Evolutionary conservation across 2,888 invertebrate species (phyloP), one percentile per base, ranked within the genome.

Genomic region (Perizoma flavofasciatum): DNA sequence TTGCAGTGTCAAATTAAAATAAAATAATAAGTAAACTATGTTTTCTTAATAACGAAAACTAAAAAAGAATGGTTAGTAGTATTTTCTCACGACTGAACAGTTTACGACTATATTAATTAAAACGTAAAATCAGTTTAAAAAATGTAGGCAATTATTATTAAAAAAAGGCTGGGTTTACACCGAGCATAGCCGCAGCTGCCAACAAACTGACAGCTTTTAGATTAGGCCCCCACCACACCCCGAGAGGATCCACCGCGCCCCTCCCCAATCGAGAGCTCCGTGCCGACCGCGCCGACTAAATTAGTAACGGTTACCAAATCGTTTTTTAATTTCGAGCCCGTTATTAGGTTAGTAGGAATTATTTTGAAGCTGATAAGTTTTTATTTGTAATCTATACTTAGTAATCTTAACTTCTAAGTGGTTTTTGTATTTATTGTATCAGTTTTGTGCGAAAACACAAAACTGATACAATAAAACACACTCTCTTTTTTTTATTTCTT

Each of bases 231-330:
- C 75, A 62, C 72, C 71, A 66, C 72, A 66, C 71, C 72, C 74
- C 69, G 65, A 74, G 71, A 72, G 65, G 70, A 68, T 58, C 70
- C 68, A 54, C 74, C 72, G 72, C 73, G 76, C 85, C 86, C 85
- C 84, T 79, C 83, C 86, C 84, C 85, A 89, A 89, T 87, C 85
- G 88, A 87, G 86, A 85, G 82, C 82, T 83, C 82, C 82, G 74
- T 73, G 79, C 82, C 22, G 22, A 22, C 22, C 79, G 83, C 81
- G 81, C 82, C 81, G 79, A 77, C 86, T 86, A 88, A 89, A 91
- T 91, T 89, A 90, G 89, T 89, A 87, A 89, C 85, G 88, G 89
- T 88, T 87, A 87, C 86, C 80, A 89, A 92, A 92, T 92, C 87
- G 88, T 86, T 88, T 89, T 91, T 89, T 90, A 90, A 91, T 91